These are phyloP conservation scores for Danio tinwini DNA, from an alignment of 2,797 vertebrate species.

Conservation along the genomic window DNA sequence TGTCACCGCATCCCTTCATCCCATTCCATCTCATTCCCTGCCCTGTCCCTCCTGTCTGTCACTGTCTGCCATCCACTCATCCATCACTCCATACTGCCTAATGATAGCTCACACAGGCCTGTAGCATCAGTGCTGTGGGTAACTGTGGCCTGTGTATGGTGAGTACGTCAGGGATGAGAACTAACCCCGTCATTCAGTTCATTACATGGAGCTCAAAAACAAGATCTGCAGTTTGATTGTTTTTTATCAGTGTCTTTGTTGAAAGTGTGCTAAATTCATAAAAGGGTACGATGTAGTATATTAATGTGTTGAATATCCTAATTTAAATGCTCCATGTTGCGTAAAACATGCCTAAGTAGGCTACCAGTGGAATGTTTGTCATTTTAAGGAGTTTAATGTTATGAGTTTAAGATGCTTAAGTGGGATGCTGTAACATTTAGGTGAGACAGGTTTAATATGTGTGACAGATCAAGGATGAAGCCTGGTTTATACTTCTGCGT, in stretches of 20 bases:
- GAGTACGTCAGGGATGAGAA: conserved; percentile 20
- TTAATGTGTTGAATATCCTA: background rate
- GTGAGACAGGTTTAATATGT: too few species aligned
- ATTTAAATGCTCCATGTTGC: too few species aligned
- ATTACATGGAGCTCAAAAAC: background rate
- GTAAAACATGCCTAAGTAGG: too few species aligned
- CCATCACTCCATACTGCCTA: conserved; percentile 50
- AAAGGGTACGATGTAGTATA: too few species aligned
- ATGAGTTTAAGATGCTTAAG: too few species aligned
- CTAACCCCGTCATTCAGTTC: conserved; percentile 3
- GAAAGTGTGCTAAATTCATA: background rate
- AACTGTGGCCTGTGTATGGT: conserved; percentile 41
- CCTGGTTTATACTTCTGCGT: too few species aligned
- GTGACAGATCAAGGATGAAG: too few species aligned
- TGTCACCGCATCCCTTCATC: conserved; percentile 59
- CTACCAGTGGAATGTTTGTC: too few species aligned
- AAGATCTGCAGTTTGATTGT: background rate
- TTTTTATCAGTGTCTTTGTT: background rate
- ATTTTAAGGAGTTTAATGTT: too few species aligned
- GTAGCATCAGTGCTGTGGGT: conserved; percentile 38
- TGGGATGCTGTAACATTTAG: too few species aligned
- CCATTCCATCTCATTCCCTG: conserved; percentile 51
- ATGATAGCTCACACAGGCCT: conserved; percentile 52
- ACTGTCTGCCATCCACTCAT: conserved; percentile 51
- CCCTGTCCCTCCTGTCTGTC: conserved; percentile 50